Conservation (phyloP, 2,113 vertebrate species). For the Ramphastos sulfuratus region DNA sequence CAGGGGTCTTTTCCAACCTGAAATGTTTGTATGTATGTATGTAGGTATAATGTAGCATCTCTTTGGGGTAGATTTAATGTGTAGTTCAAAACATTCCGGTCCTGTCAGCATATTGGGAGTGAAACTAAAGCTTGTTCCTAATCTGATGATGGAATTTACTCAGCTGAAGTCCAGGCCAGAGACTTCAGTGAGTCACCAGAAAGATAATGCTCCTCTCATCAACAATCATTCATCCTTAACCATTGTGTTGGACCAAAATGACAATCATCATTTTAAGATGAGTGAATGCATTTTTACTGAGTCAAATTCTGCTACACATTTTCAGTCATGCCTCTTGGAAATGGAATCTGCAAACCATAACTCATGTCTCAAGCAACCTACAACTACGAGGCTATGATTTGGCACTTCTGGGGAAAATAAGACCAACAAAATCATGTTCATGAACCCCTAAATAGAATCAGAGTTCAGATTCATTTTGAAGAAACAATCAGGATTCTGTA, state of each 20-base stretch:
- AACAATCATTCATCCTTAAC: neutral
- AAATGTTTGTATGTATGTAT: too few species aligned
- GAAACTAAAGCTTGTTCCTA: neutral
- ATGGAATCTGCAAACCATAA: neutral
- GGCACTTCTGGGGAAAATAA: neutral
- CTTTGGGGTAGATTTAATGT: neutral
- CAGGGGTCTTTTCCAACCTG: too few species aligned
- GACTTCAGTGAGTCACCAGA: conserved; percentile 1
- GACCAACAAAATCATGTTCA: neutral
- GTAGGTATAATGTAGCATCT: neutral
- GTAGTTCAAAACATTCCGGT: neutral
- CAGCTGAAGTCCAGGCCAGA: neutral
- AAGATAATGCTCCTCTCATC: neutral
- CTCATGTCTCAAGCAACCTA: neutral
- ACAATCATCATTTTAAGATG: neutral
- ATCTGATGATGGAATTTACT: neutral
- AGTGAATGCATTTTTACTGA: neutral
- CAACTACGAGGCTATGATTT: neutral
- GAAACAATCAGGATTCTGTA: neutral
- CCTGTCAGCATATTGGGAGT: neutral
- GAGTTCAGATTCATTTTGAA: neutral
- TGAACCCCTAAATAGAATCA: neutral
- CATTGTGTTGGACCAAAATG: conserved; percentile 6
- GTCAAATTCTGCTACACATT: neutral
- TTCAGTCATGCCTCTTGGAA: neutral